A percentile compares a stretch with the other conserved stretches of the same genome.
phyloP scores from a whole-genome alignment of 2,888 invertebrate species.

The Alviniconcha strummeri region DNA sequence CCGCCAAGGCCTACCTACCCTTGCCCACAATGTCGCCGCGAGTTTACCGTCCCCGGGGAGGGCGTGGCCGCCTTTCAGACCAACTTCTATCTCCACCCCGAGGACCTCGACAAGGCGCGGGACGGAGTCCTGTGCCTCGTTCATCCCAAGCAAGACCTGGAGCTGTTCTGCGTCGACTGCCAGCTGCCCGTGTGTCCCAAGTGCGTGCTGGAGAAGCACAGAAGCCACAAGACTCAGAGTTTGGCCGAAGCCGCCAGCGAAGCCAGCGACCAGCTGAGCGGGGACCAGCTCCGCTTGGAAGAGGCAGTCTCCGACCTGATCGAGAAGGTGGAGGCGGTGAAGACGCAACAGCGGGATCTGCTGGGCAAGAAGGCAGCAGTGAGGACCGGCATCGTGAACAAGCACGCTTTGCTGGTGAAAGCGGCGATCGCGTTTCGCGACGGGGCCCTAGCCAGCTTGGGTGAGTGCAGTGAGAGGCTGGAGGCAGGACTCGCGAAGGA shows the following conservation, averaged over 20 bases:
- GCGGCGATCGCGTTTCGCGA: not conserved
- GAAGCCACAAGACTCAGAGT: not conserved
- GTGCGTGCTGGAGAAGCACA: slow-evolving; percentile 8
- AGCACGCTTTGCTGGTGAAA: not conserved
- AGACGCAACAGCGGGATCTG: not conserved
- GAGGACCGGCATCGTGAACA: not conserved
- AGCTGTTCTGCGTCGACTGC: slow-evolving; percentile 19
- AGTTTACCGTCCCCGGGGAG: not conserved
- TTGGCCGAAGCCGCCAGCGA: not conserved
- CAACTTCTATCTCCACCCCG: slow-evolving; percentile 14
- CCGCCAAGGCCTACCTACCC: not conserved
- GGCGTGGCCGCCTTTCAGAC: slow-evolving; percentile 15
- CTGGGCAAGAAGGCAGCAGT: not conserved
- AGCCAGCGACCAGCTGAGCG: not conserved
- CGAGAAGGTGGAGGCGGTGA: not conserved
- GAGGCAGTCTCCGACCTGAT: not conserved
- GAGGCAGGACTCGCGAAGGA: not conserved
- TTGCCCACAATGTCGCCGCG: not conserved
- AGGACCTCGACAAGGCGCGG: slow-evolving; percentile 4
- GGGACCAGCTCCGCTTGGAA: not conserved
- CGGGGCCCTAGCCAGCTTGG: not conserved
- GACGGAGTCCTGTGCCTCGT: not conserved
- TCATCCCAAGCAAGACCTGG: not conserved
- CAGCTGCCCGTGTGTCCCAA: not conserved
- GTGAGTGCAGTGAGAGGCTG: not conserved